A percentile compares a stretch with the other conserved stretches of the same genome.
phyloP scores from a whole-genome alignment of 2,888 invertebrate species.

The Epinotia bilunana region DNA sequence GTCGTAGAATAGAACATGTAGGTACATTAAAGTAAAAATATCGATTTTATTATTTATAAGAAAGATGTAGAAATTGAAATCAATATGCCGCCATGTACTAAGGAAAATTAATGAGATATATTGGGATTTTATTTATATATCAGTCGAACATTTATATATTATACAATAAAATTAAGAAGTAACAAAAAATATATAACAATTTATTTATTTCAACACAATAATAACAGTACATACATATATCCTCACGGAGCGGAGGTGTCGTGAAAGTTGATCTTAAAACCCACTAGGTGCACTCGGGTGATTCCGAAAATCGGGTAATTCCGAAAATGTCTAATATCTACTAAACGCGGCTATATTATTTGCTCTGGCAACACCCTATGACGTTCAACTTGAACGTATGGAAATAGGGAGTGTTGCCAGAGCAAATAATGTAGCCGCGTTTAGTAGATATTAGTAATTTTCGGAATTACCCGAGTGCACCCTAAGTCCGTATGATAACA shows the following conservation, averaged over 20 bases:
- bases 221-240: conserved; percentile 35
- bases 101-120: conserved; percentile 42
- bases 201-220: conserved; percentile 34
- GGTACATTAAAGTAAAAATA: conserved; percentile 70
- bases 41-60: conserved; percentile 81
- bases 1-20: conserved; percentile 85
- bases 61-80: conserved; percentile 57
- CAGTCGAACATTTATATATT: conserved; percentile 44
- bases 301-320: too few species aligned
- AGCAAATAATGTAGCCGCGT: too few species aligned
- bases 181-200: conserved; percentile 29
- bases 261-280: conserved; percentile 1
- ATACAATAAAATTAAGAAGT: conserved; percentile 29
- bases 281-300: too few species aligned
- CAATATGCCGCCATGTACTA: conserved; percentile 57
- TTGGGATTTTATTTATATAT: conserved; percentile 43
- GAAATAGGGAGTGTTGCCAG: too few species aligned
- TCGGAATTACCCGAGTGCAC: too few species aligned
- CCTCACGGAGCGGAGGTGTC: conserved; percentile 24
- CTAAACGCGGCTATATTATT: too few species aligned
- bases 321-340: too few species aligned
- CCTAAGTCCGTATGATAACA: conserved; percentile 73
- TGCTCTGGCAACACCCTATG: too few species aligned
- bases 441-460: too few species aligned
- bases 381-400: too few species aligned